A percentile compares a stretch with the other conserved stretches of the same genome.
phyloP scores from a whole-genome alignment of 2,797 vertebrate genomes.

The Clamator glandarius region DNA sequence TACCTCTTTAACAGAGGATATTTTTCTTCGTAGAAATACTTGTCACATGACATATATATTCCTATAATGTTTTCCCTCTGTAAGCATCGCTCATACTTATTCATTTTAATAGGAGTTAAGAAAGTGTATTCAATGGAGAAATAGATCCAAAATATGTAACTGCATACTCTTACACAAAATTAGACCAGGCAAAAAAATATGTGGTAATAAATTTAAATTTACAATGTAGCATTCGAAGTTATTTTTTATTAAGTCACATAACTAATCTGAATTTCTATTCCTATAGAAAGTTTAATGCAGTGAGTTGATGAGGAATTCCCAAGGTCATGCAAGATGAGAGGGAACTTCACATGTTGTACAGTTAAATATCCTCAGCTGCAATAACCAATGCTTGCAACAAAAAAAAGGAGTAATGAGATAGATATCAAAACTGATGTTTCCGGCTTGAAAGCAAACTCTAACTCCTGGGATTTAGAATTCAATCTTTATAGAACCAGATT shows the following conservation, averaged over 20 bases:
- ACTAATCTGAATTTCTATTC: background rate
- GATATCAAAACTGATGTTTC: no score
- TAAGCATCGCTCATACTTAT: background rate
- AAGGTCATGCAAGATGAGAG: no score
- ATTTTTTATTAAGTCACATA: background rate
- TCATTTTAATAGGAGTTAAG: background rate
- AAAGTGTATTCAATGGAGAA: background rate
- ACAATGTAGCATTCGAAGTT: background rate
- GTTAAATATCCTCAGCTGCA: no score
- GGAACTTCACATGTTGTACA: no score
- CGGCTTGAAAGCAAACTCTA: no score
- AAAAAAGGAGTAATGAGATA: no score
- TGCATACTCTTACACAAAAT: background rate
- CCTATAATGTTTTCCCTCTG: background rate
- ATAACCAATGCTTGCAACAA: no score
- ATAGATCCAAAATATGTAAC: background rate
- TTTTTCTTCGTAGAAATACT: constrained; percentile 17
- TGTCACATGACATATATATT: background rate
- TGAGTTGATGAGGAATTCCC: no score
- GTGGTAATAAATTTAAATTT: background rate
- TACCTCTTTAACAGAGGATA: background rate
- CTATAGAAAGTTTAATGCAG: no score
- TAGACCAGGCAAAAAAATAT: background rate
- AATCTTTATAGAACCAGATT: background rate
- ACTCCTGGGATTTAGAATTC: background rate